Evolutionary conservation across 2,113 vertebrate genomes (phyloP).

Genomic region (Bubo scandiacus): DNA sequence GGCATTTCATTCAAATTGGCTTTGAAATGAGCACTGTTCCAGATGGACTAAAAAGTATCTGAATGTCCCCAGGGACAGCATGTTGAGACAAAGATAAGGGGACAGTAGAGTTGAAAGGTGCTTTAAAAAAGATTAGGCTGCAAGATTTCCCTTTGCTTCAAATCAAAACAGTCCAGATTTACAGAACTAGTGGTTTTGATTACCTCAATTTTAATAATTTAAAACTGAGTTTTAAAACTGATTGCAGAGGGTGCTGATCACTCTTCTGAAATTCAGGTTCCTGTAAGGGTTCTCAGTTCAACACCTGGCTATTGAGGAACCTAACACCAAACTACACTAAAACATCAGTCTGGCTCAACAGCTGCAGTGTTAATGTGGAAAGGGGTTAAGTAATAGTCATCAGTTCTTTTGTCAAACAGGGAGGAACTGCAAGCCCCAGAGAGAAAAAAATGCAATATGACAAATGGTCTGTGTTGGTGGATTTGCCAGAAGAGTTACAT

Average conservation of each 20-base stretch:
- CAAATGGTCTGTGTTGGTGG: not conserved
- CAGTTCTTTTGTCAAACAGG: constrained; percentile 1
- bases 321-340: not conserved
- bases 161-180: not conserved
- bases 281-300: not conserved
- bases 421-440: not conserved
- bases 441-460: not conserved
- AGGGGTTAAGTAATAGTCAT: constrained; percentile 23
- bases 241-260: not conserved
- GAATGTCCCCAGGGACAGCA: not conserved
- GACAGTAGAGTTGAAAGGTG: not conserved
- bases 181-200: not conserved
- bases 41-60: not conserved
- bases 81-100: not conserved
- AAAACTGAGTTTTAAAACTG: not conserved
- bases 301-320: not conserved
- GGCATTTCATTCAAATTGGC: not conserved
- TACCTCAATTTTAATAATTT: not conserved
- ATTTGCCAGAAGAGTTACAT: constrained; percentile 4
- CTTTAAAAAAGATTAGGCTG: not conserved
- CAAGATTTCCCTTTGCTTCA: not conserved
- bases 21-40: not conserved
- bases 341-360: not conserved
- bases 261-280: not conserved
- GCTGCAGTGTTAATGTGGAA: not conserved